phyloP scores from a whole-genome alignment of 2,797 vertebrate genomes.

The Scolopax bukidnonensis region DNA sequence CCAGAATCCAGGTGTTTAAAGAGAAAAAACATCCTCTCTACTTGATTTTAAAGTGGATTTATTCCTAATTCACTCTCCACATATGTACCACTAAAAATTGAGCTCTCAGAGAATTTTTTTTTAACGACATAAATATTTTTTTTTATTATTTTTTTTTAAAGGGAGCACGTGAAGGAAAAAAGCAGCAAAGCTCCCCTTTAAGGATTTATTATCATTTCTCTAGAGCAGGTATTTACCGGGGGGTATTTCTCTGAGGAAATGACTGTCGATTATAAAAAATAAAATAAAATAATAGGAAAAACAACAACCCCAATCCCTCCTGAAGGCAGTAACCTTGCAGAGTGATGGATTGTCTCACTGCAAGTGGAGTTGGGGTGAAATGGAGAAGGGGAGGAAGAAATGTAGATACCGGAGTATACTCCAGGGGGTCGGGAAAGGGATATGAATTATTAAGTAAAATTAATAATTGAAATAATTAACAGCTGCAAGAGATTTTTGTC shows the following conservation, averaged over 20 bases:
- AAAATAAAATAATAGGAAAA: background rate
- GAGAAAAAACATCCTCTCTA: background rate
- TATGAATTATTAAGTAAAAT: conserved; percentile 75
- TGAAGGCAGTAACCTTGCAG: conserved; percentile 51
- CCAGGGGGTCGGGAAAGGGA: conserved; percentile 30
- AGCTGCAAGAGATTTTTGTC: conserved; percentile 62
- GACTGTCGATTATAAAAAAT: conserved; percentile 20
- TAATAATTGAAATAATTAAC: conserved; percentile 77
- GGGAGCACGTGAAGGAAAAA: background rate
- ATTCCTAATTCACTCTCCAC: background rate
- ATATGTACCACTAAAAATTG: background rate
- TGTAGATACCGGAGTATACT: conserved; percentile 51
- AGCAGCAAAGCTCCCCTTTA: conserved; percentile 53
- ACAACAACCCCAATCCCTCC: background rate
- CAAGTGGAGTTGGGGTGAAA: conserved; percentile 19
- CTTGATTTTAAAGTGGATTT: conserved; percentile 38
- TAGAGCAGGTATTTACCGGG: conserved; percentile 4
- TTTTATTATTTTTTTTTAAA: background rate
- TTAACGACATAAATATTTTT: background rate
- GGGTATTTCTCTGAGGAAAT: conserved; percentile 41
- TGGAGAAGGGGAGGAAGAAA: conserved; percentile 8
- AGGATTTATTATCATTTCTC: conserved; percentile 42
- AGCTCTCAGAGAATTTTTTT: background rate
- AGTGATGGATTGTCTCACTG: conserved; percentile 15
- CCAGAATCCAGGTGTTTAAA: background rate